phyloP scores from a whole-genome alignment of 2,888 invertebrate genomes.

The Melieria crassipennis region DNA sequence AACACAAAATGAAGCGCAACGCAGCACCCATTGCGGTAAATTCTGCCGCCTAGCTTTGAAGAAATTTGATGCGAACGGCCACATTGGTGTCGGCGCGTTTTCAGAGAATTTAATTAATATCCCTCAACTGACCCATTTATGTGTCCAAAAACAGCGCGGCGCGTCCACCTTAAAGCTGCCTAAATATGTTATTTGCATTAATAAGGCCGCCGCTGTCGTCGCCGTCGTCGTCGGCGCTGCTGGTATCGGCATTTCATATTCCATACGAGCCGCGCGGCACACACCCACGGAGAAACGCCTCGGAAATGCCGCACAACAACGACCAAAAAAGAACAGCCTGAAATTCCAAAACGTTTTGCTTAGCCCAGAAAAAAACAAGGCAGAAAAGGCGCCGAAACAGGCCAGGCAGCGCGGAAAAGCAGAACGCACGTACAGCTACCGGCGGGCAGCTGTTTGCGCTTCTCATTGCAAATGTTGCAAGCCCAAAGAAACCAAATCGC shows the following conservation, averaged over 20 bases:
- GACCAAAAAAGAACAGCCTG: too few relatives aligned
- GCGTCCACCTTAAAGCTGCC: background rate
- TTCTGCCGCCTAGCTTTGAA: background rate
- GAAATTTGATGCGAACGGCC: background rate
- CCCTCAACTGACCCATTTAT: background rate
- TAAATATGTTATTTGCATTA: slow-evolving; percentile 54
- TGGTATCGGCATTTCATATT: slow-evolving; percentile 49
- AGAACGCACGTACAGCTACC: slow-evolving; percentile 9
- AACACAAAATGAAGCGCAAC: background rate
- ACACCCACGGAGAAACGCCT: slow-evolving; percentile 48
- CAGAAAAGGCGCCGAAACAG: background rate
- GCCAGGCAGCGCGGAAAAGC: background rate
- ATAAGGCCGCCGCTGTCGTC: slow-evolving; percentile 44
- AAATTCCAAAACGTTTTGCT: slow-evolving; percentile 11
- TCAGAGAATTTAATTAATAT: background rate
- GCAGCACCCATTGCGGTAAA: background rate
- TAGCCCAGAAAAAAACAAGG: background rate
- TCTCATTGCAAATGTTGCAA: too few relatives aligned
- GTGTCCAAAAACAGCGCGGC: background rate
- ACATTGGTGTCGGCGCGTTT: background rate
- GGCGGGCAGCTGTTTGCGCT: too few relatives aligned
- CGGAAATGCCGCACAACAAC: slow-evolving; percentile 5
- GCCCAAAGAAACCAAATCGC: too few relatives aligned
- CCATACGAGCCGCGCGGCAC: slow-evolving; percentile 46
- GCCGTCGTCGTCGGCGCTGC: too few relatives aligned